Base-by-base conservation (phyloP, 2,113 vertebrate species). In the Neotoma lepida region DNA sequence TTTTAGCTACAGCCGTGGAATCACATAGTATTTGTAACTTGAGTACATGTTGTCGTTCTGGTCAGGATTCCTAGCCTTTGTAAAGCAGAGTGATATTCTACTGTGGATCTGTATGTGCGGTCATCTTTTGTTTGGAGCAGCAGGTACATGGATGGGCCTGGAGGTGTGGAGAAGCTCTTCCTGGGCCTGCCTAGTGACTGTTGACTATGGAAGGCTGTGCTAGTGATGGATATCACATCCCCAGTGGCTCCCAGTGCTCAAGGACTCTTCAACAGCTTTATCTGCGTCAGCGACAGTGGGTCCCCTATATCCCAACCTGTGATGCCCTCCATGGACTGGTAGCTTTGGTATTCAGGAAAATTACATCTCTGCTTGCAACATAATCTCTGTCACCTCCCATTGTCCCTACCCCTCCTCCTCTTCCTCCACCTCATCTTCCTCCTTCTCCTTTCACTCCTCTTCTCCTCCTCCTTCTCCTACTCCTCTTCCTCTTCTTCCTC, bases 71-170 rank as follows among this genome's bases (percentile, higher is more conserved):
- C n/a, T 46, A 56, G 46, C 20, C 28, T 64, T 77, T 54, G 26
- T 28, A 66, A 86, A 56, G n/a, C 14, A 3, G 24, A 39, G 54
- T 24, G 5, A 22, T 14, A 58, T 20, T 41, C 80, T 4, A 9
- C 56, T 8, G 1, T 8, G 1, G 5, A 1, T 8, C 18, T n/a
- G 51, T 15, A 54, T 17, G 5, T 2, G 61, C 0, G 24, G 9
- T 18, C 24, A 17, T 49, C 76, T 63, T 30, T 46, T n/a, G 10
- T 93, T 63, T 71, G 77, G 33, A 80, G 2, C 51, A n/a, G 77
- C 24, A 17, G 66, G 30, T 22, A 58, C 49, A 1, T 3, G 86
- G 22, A 66, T 66, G 28, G 30, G 35, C 24, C 49, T 35, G 20
- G 84, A 68, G 14, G 26, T 14, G 20, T 28, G 74, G 91, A n/a